phyloP scores from a whole-genome alignment of 2,797 vertebrate genomes.

The Pelodytes ibericus region DNA sequence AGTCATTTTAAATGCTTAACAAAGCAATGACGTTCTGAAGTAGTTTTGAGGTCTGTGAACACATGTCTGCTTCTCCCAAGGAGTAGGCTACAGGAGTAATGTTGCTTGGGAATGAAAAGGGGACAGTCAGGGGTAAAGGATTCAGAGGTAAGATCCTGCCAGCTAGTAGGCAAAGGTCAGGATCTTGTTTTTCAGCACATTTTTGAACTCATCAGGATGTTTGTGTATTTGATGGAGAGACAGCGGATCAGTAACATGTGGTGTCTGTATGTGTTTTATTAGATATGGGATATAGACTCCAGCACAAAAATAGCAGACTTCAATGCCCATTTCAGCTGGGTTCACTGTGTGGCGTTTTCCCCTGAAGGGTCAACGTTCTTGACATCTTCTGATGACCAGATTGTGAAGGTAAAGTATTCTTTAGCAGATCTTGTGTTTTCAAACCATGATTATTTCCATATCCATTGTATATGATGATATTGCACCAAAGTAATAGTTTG shows the following conservation, averaged over 20 bases:
- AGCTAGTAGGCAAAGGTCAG: too few species aligned
- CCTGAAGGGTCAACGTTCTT: conserved; percentile 88
- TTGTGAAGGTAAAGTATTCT: conserved; percentile 79
- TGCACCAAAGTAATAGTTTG: too few species aligned
- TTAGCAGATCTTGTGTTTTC: neutral
- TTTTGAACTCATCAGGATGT: neutral
- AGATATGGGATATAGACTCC: conserved; percentile 90
- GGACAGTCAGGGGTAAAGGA: too few species aligned
- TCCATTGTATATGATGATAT: too few species aligned
- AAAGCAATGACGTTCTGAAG: too few species aligned
- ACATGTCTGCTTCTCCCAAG: too few species aligned
- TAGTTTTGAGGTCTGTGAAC: too few species aligned
- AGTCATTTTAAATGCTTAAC: too few species aligned
- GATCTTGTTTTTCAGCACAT: neutral
- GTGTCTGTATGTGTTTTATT: conserved; percentile 53
- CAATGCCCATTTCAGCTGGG: conserved; percentile 94
- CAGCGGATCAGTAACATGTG: neutral
- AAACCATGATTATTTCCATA: too few species aligned
- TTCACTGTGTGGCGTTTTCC: conserved; percentile 90
- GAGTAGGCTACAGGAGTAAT: too few species aligned
- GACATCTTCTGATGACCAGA: conserved; percentile 94
- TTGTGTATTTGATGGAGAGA: neutral
- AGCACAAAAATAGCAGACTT: conserved; percentile 89
- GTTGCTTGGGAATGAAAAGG: too few species aligned
- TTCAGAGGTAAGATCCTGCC: too few species aligned